Evolutionary conservation across 2,113 vertebrate genomes (phyloP).

Genomic region (Paratilapia polleni): DNA sequence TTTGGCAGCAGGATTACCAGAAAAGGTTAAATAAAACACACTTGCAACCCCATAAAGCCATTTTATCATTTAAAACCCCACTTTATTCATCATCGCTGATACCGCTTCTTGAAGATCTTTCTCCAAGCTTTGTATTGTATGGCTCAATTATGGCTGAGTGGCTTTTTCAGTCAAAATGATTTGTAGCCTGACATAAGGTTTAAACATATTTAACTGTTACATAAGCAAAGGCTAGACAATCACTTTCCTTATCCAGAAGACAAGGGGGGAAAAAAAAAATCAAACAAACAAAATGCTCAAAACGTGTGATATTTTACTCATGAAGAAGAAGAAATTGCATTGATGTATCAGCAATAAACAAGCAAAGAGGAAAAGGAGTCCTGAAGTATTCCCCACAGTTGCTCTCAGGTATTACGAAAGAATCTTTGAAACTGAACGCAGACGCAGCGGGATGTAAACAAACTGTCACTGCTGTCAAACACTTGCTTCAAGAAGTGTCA

Average conservation of each 20-base stretch:
- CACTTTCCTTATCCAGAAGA: background rate
- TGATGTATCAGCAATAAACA: conserved; percentile 52
- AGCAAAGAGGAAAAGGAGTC: conserved; percentile 1
- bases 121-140: background rate
- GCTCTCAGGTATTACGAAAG: conserved; percentile 58
- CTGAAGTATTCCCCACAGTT: conserved; percentile 53
- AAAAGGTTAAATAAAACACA: background rate
- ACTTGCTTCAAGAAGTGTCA: conserved; percentile 73
- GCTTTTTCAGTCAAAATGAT: background rate
- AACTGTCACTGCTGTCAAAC: conserved; percentile 71
- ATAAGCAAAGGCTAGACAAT: background rate
- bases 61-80: background rate
- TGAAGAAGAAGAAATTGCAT: conserved; percentile 21
- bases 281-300: conserved; percentile 26
- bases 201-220: background rate
- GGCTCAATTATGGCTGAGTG: background rate
- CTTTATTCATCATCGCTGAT: background rate
- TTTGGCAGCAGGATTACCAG: too few relatives aligned
- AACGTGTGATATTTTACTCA: conserved; percentile 26
- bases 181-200: background rate
- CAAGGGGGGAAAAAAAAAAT: conserved; percentile 13
- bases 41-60: background rate
- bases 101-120: background rate
- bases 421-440: conserved; percentile 54
- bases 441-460: conserved; percentile 73